Base-by-base conservation (phyloP, 1,140 invertebrate species). In the Telenomus remus region DNA sequence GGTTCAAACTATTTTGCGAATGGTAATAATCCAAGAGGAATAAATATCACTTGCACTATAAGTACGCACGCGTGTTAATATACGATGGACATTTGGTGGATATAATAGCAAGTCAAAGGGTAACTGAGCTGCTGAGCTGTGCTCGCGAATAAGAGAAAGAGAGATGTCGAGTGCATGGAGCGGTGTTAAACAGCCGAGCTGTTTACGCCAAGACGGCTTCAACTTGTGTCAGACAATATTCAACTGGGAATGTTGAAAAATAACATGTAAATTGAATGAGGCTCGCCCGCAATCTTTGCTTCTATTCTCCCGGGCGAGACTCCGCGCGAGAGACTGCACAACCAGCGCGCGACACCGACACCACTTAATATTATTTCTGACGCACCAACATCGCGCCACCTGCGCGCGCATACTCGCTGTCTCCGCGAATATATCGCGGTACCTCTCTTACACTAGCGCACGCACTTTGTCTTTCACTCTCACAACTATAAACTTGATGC, bases 331-430 rank as follows among this genome's bases (percentile, higher is more conserved):
- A 76, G 56, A 65, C 61, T 69, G 66, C 49, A 39, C 19, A 27
- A 27, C 19, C 19, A 27, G 19, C 19, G 19, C 19, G 34, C 54
- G 53, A 50, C 48, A 33, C 34, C 14, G 47, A 43, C 34, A 55
- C 49, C 77, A 79, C 69, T 72, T 27, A 79, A 81, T 74, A 61
- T 66, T 73, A 73, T 66, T 80, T 83, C 83, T 86, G 85, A 84
- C 84, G 84, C 83, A 85, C 81, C 80, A 76, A 84, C 78, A 85
- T 86, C 84, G 84, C 85, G 84, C 85, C 85, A 86, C 84, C 82
- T 86, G 85, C 85, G 85, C 84, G 82, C 85, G 85, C 85, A 86
- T 64, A 48, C 63, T 55, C 61, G 74, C 44, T 13, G 37, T 13
- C 51, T 0, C 33, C 53, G 63, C 19, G 19, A n/a, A n/a, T n/a